Conservation (phyloP, 2,888 invertebrate genomes). For the Drosophila picticornis region DNA sequence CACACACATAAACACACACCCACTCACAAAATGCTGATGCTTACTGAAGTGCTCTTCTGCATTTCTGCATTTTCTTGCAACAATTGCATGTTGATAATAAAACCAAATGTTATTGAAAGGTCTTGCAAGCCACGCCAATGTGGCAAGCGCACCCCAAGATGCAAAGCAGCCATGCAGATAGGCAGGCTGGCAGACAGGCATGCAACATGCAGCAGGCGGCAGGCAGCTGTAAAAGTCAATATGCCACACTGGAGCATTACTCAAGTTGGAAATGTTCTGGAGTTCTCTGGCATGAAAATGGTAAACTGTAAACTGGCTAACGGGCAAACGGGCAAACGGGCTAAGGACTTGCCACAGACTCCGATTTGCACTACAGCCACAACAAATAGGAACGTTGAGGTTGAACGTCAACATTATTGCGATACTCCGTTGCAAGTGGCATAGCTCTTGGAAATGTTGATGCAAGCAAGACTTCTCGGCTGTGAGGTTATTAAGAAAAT, state of each 20-base stretch:
- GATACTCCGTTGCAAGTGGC: neutral
- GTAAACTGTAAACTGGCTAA: constrained; percentile 24
- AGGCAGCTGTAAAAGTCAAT: constrained; percentile 62
- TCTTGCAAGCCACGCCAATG: constrained; percentile 16
- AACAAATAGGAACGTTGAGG: neutral
- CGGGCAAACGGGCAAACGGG: constrained; percentile 13
- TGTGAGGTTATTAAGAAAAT: too few species aligned
- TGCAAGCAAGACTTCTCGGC: too few species aligned
- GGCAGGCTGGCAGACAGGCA: neutral
- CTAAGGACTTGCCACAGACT: constrained; percentile 37
- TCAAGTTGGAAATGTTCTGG: constrained; percentile 69
- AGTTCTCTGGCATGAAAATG: constrained; percentile 46
- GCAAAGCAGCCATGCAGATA: constrained; percentile 20
- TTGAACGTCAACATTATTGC: neutral
- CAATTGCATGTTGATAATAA: constrained; percentile 73
- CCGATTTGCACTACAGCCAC: neutral
- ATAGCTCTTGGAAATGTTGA: neutral
- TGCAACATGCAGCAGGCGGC: constrained; percentile 13
- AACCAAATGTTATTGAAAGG: constrained; percentile 73
- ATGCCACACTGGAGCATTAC: constrained; percentile 65
- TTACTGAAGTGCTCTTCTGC: constrained; percentile 50
- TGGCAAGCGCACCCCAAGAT: constrained; percentile 10
- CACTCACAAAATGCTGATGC: constrained; percentile 52
- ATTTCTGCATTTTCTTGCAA: constrained; percentile 40
- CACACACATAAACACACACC: neutral